Conservation (phyloP, 2,797 vertebrate species). For the Heterohyrax brucei region DNA sequence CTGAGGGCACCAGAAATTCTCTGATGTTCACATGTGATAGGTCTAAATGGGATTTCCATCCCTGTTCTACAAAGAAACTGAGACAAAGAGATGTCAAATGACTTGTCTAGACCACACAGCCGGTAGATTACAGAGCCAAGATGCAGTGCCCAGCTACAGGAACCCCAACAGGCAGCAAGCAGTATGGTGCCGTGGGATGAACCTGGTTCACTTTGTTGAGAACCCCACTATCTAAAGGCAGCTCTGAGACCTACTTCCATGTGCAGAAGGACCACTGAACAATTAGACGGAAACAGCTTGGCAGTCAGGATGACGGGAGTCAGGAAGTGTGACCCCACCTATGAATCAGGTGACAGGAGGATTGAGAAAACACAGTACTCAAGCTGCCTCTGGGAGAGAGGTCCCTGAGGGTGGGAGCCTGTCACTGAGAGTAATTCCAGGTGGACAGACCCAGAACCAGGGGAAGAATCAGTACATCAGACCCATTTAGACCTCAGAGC, state of each 20-base stretch:
- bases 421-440: not conserved
- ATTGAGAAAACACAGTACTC: not conserved
- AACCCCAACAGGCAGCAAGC: not conserved
- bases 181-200: not conserved
- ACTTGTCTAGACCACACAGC: not conserved
- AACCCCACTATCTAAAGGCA: not conserved
- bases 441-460: not conserved
- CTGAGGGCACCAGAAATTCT: not conserved
- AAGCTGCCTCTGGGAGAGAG: not conserved
- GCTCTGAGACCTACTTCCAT: not conserved
- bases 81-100: not conserved
- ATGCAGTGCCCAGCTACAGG: fast-evolving
- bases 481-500: not conserved
- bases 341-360: not conserved
- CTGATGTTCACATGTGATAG: not conserved
- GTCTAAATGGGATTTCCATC: not conserved
- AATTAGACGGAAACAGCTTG: not conserved
- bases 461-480: not conserved
- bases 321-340: not conserved
- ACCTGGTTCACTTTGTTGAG: not conserved
- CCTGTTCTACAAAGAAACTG: not conserved
- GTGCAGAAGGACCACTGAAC: not conserved
- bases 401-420: not conserved
- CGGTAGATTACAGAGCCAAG: not conserved
- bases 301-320: not conserved